Evolutionary conservation across 64 coral and sea anemone species (phyloP).

Genomic region (Pocillopora damicornis): DNA sequence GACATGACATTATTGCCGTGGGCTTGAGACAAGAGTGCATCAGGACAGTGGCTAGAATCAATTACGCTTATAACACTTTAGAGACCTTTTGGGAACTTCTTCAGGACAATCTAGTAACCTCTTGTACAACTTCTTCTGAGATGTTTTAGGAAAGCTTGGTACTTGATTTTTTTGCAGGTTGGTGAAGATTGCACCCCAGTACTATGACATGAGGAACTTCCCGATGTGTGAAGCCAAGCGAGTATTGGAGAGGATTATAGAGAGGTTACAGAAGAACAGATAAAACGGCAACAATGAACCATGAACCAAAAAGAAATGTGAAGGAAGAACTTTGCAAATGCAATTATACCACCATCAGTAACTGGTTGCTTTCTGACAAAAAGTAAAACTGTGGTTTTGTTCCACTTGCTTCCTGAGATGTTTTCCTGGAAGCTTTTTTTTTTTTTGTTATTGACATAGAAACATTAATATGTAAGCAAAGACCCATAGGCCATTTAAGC

Average conservation of each 20-base stretch:
- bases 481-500: too few relatives aligned
- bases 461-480: neutral
- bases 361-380: neutral
- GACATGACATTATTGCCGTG: too few relatives aligned
- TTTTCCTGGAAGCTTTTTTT: neutral
- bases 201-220: conserved; percentile 99
- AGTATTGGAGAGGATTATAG: conserved; percentile 87
- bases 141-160: neutral
- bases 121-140: neutral
- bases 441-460: neutral
- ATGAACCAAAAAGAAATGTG: too few relatives aligned
- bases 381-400: neutral
- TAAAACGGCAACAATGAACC: neutral
- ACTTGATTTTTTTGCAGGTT: conserved; percentile 52
- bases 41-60: too few relatives aligned
- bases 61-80: too few relatives aligned
- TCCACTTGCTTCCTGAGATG: neutral
- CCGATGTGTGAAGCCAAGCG: conserved; percentile 98
- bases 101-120: too few relatives aligned
- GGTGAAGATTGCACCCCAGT: conserved; percentile 87
- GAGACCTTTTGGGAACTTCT: too few relatives aligned
- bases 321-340: neutral
- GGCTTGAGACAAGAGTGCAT: too few relatives aligned
- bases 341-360: neutral
- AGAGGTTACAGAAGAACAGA: conserved; percentile 62